phyloP scores from a whole-genome alignment of 2,113 vertebrate genomes.

The Ciconia boyciana region DNA sequence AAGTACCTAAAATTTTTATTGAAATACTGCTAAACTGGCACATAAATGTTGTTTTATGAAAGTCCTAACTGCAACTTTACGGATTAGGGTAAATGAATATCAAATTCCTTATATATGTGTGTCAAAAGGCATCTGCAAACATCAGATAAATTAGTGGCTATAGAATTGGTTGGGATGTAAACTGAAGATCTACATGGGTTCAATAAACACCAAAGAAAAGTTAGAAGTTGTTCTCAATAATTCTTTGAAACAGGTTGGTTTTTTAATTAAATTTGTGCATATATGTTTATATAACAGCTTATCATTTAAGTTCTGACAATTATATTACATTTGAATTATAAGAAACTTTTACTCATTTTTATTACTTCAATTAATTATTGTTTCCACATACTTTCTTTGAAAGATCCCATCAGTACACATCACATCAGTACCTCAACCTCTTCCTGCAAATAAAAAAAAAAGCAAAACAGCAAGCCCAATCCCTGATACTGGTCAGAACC shows the following conservation, averaged over 20 bases:
- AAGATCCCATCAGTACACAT: neutral
- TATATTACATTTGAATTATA: neutral
- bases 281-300: neutral
- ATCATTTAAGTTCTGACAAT: neutral
- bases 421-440: neutral
- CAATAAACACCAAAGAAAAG: neutral
- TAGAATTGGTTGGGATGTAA: neutral
- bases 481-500: neutral
- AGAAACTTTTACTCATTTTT: neutral
- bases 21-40: neutral
- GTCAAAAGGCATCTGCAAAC: neutral
- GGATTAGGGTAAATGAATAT: neutral
- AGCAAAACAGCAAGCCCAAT: neutral
- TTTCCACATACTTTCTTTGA: neutral
- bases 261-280: neutral
- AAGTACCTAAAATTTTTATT: neutral
- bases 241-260: neutral
- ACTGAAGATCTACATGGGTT: neutral
- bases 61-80: neutral
- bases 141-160: neutral
- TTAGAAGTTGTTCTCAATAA: neutral
- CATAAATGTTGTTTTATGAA: neutral
- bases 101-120: neutral
- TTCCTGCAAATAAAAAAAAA: neutral
- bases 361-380: neutral